Evolutionary conservation across 2,113 vertebrate species (phyloP), one percentile per base, ranked within the genome.

Genomic region (Prinia subflava): DNA sequence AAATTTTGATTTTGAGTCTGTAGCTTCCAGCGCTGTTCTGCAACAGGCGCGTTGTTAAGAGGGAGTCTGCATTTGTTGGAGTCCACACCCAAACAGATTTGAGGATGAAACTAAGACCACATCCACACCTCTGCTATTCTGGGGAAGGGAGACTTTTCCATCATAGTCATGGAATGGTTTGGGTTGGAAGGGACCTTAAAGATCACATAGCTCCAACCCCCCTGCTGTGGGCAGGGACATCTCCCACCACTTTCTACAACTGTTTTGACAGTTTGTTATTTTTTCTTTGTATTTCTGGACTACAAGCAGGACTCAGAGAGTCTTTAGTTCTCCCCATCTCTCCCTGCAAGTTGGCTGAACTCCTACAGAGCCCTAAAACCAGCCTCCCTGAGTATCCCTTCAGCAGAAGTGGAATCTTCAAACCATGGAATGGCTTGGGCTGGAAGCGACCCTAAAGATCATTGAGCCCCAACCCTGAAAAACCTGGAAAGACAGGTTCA

Each of bases 31-130:
- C 27, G 15, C 4, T 20, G 14, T 31, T 85, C 28, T 70, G 46
- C 18, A 27, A n/a, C 0, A 2, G 10, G 15, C 8, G 7, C 0
- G 1, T 22, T 67, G 1, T 22, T 27, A 27, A 50, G 28, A 49
- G 18, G 35, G 47, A 57, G 22, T 63, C 62, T 75, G 44, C 27
- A 1, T 69, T 15, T 50, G 6, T n/a, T 60, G 53, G 14, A 52
- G 8, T 37, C 15, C 39, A 42, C 6, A 24, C 39, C 33, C 2
- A 63, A 33, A 68, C 3, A 35, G 13, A 39, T 35, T 41, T 25
- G 28, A 74, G 15, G 25, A 11, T 83, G 33, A 27, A 70, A 59
- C 0, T 10, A 15, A 63, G 31, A 20, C 6, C 59, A 3, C 6
- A 24, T 41, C 42, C 28, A 35, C 4, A 5, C 47, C 25, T 65